phyloP scores from a whole-genome alignment of 2,113 vertebrate species.

The Marcusenius ussheri region DNA sequence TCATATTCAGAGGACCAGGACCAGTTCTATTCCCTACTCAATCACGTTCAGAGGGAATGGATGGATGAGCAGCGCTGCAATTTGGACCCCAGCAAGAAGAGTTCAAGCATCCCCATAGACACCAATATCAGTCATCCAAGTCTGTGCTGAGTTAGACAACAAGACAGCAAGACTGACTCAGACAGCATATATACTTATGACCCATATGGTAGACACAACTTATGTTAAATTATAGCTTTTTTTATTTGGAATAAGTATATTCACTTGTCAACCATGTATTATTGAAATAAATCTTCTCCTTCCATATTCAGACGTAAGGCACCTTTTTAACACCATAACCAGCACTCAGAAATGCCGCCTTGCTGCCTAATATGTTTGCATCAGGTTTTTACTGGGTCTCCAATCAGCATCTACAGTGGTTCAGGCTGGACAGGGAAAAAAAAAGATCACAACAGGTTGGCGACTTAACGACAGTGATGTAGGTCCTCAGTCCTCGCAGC shows the following conservation, averaged over 20 bases:
- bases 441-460: neutral
- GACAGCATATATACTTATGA: neutral
- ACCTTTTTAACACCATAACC: neutral
- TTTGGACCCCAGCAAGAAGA: neutral
- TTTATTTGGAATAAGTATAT: neutral
- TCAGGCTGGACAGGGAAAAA: neutral
- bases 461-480: neutral
- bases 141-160: neutral
- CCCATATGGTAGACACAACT: neutral
- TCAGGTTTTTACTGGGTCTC: neutral
- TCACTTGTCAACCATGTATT: neutral
- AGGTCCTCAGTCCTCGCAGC: neutral
- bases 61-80: neutral
- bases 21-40: neutral
- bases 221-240: neutral
- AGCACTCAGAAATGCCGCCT: neutral
- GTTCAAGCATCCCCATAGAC: neutral
- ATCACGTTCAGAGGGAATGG: neutral
- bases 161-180: neutral
- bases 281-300: neutral
- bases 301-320: neutral
- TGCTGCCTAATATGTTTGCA: neutral
- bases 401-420: neutral
- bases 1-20: neutral
- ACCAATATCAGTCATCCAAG: neutral